Conservation (phyloP, 1,140 invertebrate genomes). For the Zaprionus nigranus region DNA sequence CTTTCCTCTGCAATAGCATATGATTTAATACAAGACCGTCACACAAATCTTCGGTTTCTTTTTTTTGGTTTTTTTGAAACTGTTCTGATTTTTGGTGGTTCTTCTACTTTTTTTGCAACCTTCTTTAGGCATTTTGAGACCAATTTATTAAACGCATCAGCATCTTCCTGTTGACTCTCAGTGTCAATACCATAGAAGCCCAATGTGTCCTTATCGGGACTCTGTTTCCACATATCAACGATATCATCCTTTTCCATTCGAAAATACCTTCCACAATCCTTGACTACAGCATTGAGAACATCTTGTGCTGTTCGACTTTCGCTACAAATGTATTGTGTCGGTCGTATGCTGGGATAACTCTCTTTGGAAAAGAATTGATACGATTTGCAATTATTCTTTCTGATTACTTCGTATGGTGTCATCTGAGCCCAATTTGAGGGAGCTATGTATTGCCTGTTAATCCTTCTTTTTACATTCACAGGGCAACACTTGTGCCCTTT, state of each 20-base stretch:
- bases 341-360: not conserved
- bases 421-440: not conserved
- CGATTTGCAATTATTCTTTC: not conserved
- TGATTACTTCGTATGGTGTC: not conserved
- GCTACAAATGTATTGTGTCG: not conserved
- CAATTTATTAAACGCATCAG: not conserved
- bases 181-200: not conserved
- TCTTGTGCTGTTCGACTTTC: not conserved
- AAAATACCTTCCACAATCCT: not conserved
- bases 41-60: not conserved
- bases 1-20: not conserved
- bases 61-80: not conserved
- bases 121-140: not conserved
- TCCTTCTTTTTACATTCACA: not conserved
- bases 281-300: not conserved
- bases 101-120: not conserved
- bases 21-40: not conserved
- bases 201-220: not conserved
- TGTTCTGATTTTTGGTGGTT: not conserved
- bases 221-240: not conserved
- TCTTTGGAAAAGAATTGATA: not conserved
- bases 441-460: not conserved
- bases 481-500: no score
- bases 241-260: not conserved
- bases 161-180: not conserved